phyloP scores from a whole-genome alignment of 2,888 invertebrate genomes.

The Ametastegia equiseti region DNA sequence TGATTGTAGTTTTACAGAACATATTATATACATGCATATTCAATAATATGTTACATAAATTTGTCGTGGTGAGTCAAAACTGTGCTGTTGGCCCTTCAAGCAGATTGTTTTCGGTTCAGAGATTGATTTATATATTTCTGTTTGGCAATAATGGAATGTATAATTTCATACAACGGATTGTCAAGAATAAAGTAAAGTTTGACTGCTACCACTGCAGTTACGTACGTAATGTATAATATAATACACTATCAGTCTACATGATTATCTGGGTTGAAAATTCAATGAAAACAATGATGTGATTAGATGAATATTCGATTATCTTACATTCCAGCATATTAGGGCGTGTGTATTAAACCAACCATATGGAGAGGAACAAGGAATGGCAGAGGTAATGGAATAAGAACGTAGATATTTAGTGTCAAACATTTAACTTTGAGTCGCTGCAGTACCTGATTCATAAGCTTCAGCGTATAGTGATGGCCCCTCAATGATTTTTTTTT shows the following conservation, averaged over 20 bases:
- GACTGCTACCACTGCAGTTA: not conserved
- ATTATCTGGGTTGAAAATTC: not conserved
- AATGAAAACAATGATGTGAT: too few relatives aligned
- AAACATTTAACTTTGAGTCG: not conserved
- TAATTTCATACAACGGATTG: conserved; percentile 9
- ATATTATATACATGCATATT: not conserved
- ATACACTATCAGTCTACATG: not conserved
- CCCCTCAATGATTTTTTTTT: conserved; percentile 1
- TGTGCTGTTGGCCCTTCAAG: conserved; percentile 6
- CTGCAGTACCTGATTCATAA: not conserved
- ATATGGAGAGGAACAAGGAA: too few relatives aligned
- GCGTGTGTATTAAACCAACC: too few relatives aligned
- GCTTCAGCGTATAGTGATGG: not conserved
- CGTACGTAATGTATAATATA: not conserved
- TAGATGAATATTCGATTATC: too few relatives aligned
- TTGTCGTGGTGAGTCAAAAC: conserved; percentile 22
- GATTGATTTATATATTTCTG: not conserved
- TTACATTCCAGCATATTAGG: too few relatives aligned
- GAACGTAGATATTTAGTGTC: too few relatives aligned
- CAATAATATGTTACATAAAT: conserved; percentile 22
- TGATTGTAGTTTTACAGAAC: not conserved
- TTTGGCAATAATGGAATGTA: not conserved
- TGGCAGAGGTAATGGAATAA: too few relatives aligned
- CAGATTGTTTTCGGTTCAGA: conserved; percentile 29
- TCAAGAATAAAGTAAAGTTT: conserved; percentile 12